A percentile compares a stretch with the other conserved stretches of the same genome.
These are phyloP conservation scores for Tinea trinotella DNA, from an alignment of 2,888 invertebrate genomes.

Conservation along the genomic window DNA sequence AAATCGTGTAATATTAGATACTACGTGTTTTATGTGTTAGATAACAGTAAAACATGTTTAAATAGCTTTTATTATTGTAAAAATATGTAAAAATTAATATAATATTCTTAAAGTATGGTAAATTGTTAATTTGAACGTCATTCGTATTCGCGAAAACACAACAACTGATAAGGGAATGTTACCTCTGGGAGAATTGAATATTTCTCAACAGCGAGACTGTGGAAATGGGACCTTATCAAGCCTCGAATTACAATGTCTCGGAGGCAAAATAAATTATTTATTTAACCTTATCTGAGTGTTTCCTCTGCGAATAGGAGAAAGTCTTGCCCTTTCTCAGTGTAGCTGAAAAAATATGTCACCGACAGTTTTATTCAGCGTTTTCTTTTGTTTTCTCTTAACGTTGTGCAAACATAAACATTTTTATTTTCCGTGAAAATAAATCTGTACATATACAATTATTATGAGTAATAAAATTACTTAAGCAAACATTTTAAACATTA, in stretches of 20 bases:
- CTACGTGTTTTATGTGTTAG: too few relatives aligned
- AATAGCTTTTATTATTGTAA: background rate
- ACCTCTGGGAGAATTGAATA: slow-evolving; percentile 35
- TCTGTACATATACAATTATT: too few relatives aligned
- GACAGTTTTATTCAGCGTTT: background rate
- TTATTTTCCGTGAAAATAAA: background rate
- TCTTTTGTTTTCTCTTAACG: background rate
- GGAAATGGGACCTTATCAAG: slow-evolving; percentile 34
- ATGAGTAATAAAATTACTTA: too few relatives aligned
- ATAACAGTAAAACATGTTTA: too few relatives aligned
- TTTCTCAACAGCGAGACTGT: slow-evolving; percentile 29
- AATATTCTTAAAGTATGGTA: slow-evolving; percentile 3
- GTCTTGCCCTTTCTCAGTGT: background rate
- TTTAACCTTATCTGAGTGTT: slow-evolving; percentile 18
- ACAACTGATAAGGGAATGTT: slow-evolving; percentile 34
- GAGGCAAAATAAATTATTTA: slow-evolving; percentile 35
- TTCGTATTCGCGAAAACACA: slow-evolving; percentile 25
- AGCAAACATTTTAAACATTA: too few relatives aligned
- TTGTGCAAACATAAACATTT: background rate
- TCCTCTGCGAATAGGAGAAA: slow-evolving; percentile 2
- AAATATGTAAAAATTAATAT: background rate
- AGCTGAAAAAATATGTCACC: slow-evolving; percentile 1
- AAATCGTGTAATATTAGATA: too few relatives aligned
- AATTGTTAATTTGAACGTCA: slow-evolving; percentile 31
- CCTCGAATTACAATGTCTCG: slow-evolving; percentile 39